A percentile compares a stretch with the other conserved stretches of the same genome.
phyloP scores from a whole-genome alignment of 2,797 vertebrate species.

The Florisuga fusca region DNA sequence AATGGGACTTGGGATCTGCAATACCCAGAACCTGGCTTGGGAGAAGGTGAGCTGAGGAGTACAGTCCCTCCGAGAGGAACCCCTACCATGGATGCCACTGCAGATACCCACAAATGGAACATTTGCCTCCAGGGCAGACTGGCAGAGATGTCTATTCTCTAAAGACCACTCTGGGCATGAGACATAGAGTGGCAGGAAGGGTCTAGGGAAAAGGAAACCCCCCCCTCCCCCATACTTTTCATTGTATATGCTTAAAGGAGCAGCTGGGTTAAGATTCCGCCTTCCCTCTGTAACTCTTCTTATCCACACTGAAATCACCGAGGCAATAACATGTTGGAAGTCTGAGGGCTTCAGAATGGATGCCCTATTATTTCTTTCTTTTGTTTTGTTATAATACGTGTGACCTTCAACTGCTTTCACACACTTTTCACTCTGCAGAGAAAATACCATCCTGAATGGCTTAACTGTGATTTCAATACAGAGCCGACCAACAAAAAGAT shows the following conservation, averaged over 20 bases:
- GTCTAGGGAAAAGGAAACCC: not conserved
- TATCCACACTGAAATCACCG: slow-evolving; percentile 37
- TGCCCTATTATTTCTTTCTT: slow-evolving; percentile 63
- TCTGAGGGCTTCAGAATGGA: slow-evolving; percentile 61
- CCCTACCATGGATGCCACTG: not conserved
- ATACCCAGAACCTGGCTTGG: not conserved
- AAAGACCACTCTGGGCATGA: not conserved
- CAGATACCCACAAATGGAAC: not conserved
- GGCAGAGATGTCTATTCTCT: not conserved
- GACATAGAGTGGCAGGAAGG: not conserved
- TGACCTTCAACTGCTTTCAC: slow-evolving; percentile 73
- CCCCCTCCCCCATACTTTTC: not conserved
- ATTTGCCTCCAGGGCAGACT: not conserved
- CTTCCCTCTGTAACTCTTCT: slow-evolving; percentile 30
- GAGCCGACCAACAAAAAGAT: slow-evolving; percentile 50
- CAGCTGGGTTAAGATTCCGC: slow-evolving; percentile 46
- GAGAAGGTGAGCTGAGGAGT: not conserved
- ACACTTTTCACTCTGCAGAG: slow-evolving; percentile 49
- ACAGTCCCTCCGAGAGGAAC: not conserved
- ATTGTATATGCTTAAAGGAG: slow-evolving; percentile 51
- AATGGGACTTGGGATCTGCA: not conserved
- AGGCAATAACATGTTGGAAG: slow-evolving; percentile 44
- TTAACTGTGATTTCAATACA: slow-evolving; percentile 65
- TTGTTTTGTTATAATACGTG: slow-evolving; percentile 69
- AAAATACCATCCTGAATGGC: slow-evolving; percentile 61